Evolutionary conservation across 2,888 invertebrate species (phyloP).

Genomic region (Pseudococcus longispinus): DNA sequence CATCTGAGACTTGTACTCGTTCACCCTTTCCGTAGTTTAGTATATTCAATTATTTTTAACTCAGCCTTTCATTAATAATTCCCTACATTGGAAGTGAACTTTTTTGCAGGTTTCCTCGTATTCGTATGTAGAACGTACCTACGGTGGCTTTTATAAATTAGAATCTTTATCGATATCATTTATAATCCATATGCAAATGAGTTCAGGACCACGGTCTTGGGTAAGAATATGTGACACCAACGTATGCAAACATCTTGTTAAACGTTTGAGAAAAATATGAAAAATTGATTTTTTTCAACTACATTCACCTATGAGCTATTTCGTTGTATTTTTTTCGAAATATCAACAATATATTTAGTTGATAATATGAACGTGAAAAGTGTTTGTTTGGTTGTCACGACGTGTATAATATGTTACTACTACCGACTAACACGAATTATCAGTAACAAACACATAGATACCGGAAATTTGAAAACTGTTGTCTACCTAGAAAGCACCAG

Average conservation of each 20-base stretch:
- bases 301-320: not conserved
- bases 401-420: too few species aligned
- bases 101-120: slow-evolving; percentile 21
- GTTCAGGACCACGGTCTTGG: not conserved
- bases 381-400: not conserved
- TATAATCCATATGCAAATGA: slow-evolving; percentile 34
- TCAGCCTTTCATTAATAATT: slow-evolving; percentile 56
- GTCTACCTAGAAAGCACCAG: not conserved
- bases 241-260: not conserved
- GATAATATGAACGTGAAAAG: not conserved
- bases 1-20: slow-evolving; percentile 55
- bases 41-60: slow-evolving; percentile 56
- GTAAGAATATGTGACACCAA: not conserved
- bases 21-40: slow-evolving; percentile 54
- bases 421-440: too few species aligned
- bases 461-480: not conserved
- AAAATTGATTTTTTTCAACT: not conserved
- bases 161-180: slow-evolving; percentile 48
- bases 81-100: slow-evolving; percentile 38
- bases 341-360: too few species aligned
- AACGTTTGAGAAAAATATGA: not conserved
- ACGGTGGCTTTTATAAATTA: slow-evolving; percentile 43
- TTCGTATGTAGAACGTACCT: not conserved
- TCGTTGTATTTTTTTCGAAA: not conserved
- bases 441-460: too few species aligned